Conservation (phyloP, 2,888 invertebrate genomes). For the Cephus sareptanus region DNA sequence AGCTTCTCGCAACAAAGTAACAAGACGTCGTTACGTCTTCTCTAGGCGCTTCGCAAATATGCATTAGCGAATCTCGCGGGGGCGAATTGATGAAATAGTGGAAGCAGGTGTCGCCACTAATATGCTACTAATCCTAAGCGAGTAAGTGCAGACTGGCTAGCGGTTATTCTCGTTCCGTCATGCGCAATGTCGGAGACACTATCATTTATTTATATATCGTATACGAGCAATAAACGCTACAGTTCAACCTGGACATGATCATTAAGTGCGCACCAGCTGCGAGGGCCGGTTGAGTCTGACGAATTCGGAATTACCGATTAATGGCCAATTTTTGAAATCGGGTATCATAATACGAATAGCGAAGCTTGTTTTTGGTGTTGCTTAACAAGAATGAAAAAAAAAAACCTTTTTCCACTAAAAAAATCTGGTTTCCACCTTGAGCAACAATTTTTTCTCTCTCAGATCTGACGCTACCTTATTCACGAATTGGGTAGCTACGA, state of each 20-base stretch:
- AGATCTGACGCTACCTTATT: too few species aligned
- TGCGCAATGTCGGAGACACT: not conserved
- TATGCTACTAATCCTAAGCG: conserved; percentile 22
- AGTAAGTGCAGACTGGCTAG: conserved; percentile 27
- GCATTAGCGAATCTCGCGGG: not conserved
- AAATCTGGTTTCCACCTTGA: too few species aligned
- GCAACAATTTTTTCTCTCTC: too few species aligned
- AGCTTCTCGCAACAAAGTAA: not conserved
- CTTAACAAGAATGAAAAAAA: too few species aligned
- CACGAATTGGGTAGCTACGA: not conserved
- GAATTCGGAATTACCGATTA: not conserved
- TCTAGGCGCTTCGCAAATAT: not conserved
- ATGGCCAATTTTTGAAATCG: too few species aligned
- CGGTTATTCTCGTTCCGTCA: conserved; percentile 22
- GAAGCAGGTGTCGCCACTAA: conserved; percentile 36
- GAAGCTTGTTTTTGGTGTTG: not conserved
- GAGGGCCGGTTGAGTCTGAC: not conserved
- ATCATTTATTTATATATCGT: not conserved
- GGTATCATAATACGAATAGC: not conserved
- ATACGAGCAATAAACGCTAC: not conserved
- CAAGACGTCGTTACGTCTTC: not conserved
- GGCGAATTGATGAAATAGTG: conserved; percentile 27
- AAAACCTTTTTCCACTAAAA: too few species aligned
- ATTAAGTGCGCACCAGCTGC: not conserved
- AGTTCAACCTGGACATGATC: not conserved